These are phyloP conservation scores for Odontocerum albicorne DNA, from an alignment of 2,888 invertebrate genomes.

Conservation along the genomic window DNA sequence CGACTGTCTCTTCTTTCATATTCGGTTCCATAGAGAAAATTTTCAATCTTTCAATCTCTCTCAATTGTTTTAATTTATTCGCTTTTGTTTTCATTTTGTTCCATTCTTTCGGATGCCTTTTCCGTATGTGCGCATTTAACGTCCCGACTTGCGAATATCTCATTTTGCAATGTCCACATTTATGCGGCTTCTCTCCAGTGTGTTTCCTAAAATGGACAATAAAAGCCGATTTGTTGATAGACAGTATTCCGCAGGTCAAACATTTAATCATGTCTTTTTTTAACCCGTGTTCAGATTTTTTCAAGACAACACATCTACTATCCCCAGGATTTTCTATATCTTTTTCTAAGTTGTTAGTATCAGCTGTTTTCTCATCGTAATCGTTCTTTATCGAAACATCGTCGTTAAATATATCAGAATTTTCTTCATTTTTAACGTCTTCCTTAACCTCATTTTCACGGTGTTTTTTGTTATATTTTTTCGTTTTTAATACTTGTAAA, in stretches of 20 bases:
- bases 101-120: constrained; percentile 18
- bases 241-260: constrained; percentile 16
- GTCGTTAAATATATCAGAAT: no score
- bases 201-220: constrained; percentile 21
- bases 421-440: no score
- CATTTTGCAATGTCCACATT: constrained; percentile 12
- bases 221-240: constrained; percentile 18
- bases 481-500: constrained; percentile 7
- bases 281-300: constrained; percentile 15
- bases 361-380: no score
- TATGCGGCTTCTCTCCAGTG: constrained; percentile 15
- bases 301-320: constrained; percentile 2
- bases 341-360: background rate
- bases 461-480: background rate
- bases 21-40: background rate
- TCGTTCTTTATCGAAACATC: no score
- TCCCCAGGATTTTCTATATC: background rate
- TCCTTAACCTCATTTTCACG: no score
- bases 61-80: constrained; percentile 9
- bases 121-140: constrained; percentile 15
- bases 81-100: constrained; percentile 5
- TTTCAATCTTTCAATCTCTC: background rate
- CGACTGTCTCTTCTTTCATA: background rate
- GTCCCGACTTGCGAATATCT: constrained; percentile 15
- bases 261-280: constrained; percentile 22